Percentiles rank a stretch among this genome's conserved stretches.
Conservation (phyloP, 2,797 vertebrate species). For the Thamnophis elegans region DNA sequence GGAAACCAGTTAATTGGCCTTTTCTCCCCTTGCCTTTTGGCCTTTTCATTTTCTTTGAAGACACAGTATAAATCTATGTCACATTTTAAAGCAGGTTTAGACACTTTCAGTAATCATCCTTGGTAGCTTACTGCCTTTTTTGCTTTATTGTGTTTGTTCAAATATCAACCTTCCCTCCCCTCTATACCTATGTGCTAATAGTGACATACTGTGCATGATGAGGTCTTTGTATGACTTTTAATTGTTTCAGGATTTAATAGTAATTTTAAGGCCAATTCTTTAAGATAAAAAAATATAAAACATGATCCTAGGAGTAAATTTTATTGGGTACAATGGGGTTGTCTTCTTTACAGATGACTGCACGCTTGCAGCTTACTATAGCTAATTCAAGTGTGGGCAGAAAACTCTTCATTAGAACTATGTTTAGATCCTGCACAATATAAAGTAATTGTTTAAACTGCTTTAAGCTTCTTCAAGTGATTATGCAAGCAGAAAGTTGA, state of each 20-base stretch:
- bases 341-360: neutral
- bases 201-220: neutral
- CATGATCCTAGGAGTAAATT: neutral
- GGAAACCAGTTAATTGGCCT: conserved; percentile 57
- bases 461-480: neutral
- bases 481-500: neutral
- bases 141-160: conserved; percentile 30
- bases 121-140: conserved; percentile 20
- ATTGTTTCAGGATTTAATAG: conserved; percentile 16
- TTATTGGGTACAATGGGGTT: neutral
- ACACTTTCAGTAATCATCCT: conserved; percentile 10
- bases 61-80: conserved; percentile 10
- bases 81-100: conserved; percentile 34
- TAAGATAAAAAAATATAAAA: neutral
- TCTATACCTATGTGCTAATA: conserved; percentile 7
- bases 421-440: neutral
- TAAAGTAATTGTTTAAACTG: neutral
- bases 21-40: neutral
- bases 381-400: conserved; percentile 12
- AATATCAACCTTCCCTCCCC: neutral
- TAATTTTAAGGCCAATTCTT: neutral
- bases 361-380: neutral
- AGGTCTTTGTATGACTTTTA: conserved; percentile 27
- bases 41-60: conserved; percentile 16
- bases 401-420: conserved; percentile 30